These are phyloP conservation scores for Emys orbicularis DNA, from an alignment of 2,797 vertebrate genomes.

Conservation along the genomic window DNA sequence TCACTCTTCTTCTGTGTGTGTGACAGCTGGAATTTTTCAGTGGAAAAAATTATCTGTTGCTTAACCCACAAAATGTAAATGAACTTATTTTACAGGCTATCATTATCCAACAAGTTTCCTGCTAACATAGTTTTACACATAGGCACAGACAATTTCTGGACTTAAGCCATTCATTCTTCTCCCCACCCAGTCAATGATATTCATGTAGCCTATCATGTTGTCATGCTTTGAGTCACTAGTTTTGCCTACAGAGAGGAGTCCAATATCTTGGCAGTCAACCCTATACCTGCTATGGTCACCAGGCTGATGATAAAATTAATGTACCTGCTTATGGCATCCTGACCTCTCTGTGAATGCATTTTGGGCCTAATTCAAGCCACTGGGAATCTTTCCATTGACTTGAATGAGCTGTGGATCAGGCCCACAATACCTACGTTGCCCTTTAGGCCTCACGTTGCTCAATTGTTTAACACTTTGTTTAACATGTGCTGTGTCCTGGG, in stretches of 20 bases:
- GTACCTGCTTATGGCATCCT: not conserved
- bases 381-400: not conserved
- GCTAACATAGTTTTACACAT: conserved; percentile 35
- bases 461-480: not conserved
- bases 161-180: conserved; percentile 53
- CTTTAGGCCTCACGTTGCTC: not conserved
- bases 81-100: conserved; percentile 44
- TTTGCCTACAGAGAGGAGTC: conserved; percentile 34
- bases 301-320: not conserved
- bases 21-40: conserved; percentile 30
- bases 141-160: conserved; percentile 60
- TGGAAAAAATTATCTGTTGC: conserved; percentile 27
- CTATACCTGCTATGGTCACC: not conserved
- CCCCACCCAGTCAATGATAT: conserved; percentile 24
- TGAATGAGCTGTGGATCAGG: not conserved
- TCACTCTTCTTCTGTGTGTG: not conserved
- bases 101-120: not conserved
- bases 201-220: conserved; percentile 38
- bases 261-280: not conserved
- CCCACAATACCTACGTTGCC: not conserved
- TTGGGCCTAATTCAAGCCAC: not conserved
- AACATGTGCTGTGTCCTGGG: not conserved
- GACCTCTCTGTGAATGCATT: not conserved
- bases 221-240: conserved; percentile 30
- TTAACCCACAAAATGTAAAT: conserved; percentile 60